Percentiles rank a stretch among this genome's conserved stretches.
Conservation (phyloP, 2,888 invertebrate species). For the Listrodromus nycthemerus region DNA sequence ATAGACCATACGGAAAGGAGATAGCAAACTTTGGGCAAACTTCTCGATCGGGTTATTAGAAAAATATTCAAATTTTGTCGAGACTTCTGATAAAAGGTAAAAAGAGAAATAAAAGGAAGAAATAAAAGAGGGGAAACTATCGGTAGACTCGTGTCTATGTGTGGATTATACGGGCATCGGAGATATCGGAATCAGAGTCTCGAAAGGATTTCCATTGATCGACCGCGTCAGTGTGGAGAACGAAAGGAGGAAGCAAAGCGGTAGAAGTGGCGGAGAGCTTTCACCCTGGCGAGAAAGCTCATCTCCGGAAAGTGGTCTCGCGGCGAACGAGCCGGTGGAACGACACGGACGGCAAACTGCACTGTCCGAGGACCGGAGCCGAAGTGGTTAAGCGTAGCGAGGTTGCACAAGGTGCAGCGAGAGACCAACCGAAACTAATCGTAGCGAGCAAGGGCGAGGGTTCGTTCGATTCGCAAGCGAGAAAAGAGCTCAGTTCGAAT, state of each 20-base stretch:
- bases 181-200: slow-evolving; percentile 10
- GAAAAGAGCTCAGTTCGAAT: slow-evolving; percentile 43
- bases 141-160: neutral
- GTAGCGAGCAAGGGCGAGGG: slow-evolving; percentile 25
- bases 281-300: slow-evolving; percentile 67
- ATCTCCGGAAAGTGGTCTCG: slow-evolving; percentile 70
- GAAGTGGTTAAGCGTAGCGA: slow-evolving; percentile 15
- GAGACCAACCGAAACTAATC: slow-evolving; percentile 43
- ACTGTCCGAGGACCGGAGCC: slow-evolving; percentile 12
- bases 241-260: slow-evolving; percentile 11
- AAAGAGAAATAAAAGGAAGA: neutral
- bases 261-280: slow-evolving; percentile 40
- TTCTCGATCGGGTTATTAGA: slow-evolving; percentile 27
- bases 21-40: slow-evolving; percentile 10
- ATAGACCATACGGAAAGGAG: slow-evolving; percentile 7
- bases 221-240: neutral
- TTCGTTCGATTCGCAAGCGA: slow-evolving; percentile 41
- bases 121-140: neutral
- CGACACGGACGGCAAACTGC: slow-evolving; percentile 50
- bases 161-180: neutral
- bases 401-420: slow-evolving; percentile 34
- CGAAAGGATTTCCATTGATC: slow-evolving; percentile 51
- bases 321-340: slow-evolving; percentile 55
- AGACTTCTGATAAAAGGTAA: neutral
- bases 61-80: slow-evolving; percentile 38